Evolutionary conservation across 2,113 vertebrate genomes (phyloP).

Genomic region (Pomatostomus ruficeps): DNA sequence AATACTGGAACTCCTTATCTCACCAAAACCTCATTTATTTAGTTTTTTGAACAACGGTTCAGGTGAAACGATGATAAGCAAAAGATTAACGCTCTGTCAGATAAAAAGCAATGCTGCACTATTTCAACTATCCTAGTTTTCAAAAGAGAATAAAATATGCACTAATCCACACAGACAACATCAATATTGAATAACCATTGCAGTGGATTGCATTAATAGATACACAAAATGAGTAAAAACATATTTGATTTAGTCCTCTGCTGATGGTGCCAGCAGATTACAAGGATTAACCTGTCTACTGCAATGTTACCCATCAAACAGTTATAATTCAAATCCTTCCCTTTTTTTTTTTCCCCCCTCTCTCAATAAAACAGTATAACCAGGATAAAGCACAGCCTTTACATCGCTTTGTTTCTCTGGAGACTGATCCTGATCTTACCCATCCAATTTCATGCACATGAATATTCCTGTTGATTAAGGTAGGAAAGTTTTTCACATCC

Average conservation of each 20-base stretch:
- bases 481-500: not conserved
- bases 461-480: not conserved
- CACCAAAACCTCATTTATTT: not conserved
- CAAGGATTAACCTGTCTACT: constrained; percentile 13
- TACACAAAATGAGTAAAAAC: constrained; percentile 4
- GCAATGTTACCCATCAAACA: not conserved
- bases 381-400: not conserved
- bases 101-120: constrained; percentile 19
- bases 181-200: constrained; percentile 50
- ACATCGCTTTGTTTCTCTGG: not conserved
- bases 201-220: constrained; percentile 38
- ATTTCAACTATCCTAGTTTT: constrained; percentile 38
- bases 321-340: not conserved
- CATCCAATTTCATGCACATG: not conserved
- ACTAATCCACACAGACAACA: not conserved
- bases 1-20: not conserved
- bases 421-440: not conserved
- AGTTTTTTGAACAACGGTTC: not conserved
- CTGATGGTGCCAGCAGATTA: constrained; percentile 6
- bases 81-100: constrained; percentile 35
- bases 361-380: not conserved
- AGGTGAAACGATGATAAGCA: not conserved
- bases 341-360: rapidly evolving
- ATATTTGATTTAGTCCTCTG: constrained; percentile 26
- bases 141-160: constrained; percentile 35